Evolutionary conservation across 2,113 vertebrate species (phyloP).

Genomic region (Saguinus imperator): DNA sequence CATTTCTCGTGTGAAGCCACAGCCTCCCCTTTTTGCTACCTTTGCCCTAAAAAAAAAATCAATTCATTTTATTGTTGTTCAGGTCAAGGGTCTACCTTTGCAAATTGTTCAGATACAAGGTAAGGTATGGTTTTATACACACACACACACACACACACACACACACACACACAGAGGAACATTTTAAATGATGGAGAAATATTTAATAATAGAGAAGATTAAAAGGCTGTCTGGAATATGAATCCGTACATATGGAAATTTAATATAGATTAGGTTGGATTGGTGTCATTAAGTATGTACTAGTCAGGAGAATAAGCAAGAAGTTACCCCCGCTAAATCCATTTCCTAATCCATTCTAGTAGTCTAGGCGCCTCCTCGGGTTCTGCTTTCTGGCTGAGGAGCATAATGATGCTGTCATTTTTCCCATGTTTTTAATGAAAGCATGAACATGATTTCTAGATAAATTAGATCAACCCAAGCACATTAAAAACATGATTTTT

Average conservation of each 20-base stretch:
- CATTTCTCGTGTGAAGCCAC: not conserved
- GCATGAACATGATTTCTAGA: not conserved
- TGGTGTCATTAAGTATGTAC: not conserved
- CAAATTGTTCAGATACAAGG: not conserved
- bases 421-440: constrained; percentile 28
- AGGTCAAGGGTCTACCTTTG: not conserved
- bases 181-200: not conserved
- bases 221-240: not conserved
- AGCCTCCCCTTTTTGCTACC: not conserved
- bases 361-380: not conserved
- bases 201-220: not conserved
- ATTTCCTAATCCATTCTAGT: not conserved
- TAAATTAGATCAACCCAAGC: not conserved
- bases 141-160: not conserved
- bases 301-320: not conserved
- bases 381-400: constrained; percentile 48
- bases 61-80: not conserved
- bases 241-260: not conserved
- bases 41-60: constrained; percentile 35
- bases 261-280: not conserved
- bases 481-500: not conserved
- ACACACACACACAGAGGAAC: not conserved
- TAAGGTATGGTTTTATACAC: not conserved
- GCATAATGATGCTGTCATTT: constrained; percentile 64
- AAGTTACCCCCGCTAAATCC: not conserved